A percentile compares a stretch with the other conserved stretches of the same genome.
Evolutionary conservation across 2,797 vertebrate species (phyloP).

Genomic region (Oreortyx pictus): DNA sequence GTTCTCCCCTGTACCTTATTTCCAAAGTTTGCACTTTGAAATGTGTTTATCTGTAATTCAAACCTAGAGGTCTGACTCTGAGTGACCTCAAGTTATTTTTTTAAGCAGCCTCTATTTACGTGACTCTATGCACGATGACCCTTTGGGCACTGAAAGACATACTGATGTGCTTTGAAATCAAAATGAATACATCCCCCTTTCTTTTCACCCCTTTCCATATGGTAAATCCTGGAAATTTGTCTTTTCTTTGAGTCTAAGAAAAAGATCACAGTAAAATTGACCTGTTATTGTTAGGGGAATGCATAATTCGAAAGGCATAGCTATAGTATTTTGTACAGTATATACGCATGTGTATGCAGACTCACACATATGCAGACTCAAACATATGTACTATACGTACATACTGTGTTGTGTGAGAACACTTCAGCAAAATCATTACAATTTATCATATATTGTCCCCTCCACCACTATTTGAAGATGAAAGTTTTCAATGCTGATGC

Average conservation of each 20-base stretch:
- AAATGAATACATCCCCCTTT: background rate
- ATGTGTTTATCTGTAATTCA: slow-evolving; percentile 67
- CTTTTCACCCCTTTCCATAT: background rate
- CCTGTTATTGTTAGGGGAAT: background rate
- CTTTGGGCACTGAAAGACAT: background rate
- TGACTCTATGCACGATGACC: slow-evolving; percentile 12
- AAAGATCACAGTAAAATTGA: background rate
- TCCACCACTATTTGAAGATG: slow-evolving; percentile 35
- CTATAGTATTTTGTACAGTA: background rate
- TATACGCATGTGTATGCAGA: background rate
- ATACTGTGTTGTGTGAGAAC: background rate
- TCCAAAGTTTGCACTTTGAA: slow-evolving; percentile 50
- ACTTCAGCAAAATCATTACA: slow-evolving; percentile 17
- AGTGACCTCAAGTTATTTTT: slow-evolving; percentile 44
- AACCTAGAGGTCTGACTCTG: slow-evolving; percentile 2
- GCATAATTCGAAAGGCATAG: background rate
- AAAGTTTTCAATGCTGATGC: slow-evolving; percentile 69
- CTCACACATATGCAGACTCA: background rate
- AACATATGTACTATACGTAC: background rate
- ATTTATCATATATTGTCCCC: background rate
- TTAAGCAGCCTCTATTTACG: slow-evolving; percentile 9
- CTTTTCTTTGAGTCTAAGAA: background rate
- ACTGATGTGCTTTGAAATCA: slow-evolving; percentile 59
- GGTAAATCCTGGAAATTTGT: background rate
- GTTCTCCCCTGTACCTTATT: background rate